Evolutionary conservation across 2,797 vertebrate species (phyloP), one percentile per base, ranked within the genome.

Genomic region (Cuniculus paca): DNA sequence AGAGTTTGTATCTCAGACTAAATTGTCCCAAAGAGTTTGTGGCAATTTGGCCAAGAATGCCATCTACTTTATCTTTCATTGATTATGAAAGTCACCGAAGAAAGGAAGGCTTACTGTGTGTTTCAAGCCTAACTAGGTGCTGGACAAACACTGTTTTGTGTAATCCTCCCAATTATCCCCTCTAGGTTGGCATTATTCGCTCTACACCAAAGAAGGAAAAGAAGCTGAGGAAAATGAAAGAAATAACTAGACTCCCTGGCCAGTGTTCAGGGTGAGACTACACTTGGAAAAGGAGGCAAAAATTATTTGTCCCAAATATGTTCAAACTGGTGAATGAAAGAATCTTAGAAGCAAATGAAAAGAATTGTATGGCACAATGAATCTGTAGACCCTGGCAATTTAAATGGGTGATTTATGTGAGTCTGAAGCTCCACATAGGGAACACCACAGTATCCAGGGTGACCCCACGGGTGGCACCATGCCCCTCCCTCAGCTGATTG

Each of bases 81-180:
- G 95, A 93, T 97, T 94, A 79, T 3, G 96, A 97, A 97, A 95
- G 16, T 68, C 56, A 56, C 28, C 31, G 52, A 75, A 82, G 63
- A 54, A 84, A 80, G 26, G 26, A 31, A 45, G 9, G 12, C 9
- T 26, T 20, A 4, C 31, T 22, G 3, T 79, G 63, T 50, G 36
- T 52, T 65, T 72, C 13, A 2, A 12, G 63, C 39, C 80, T 88
- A 3, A 54, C 14, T 3, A 65, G 42, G 60, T 36, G 22, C 11
- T 48, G 19, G 28, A 36, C 26, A 50, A 52, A 10, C 39, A 17
- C 36, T 28, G 17, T 20, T 11, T 52, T 31, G 24, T n/a, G 68
- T 42, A 78, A 74, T 34, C 39, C 78, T 80, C 20, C 70, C 22
- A 22, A 1, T 86, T 0, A 45, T n/a, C 74, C 86, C 19, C 45